Evolutionary conservation across 2,797 vertebrate species (phyloP).

Genomic region (Lycodopsis pacificus): DNA sequence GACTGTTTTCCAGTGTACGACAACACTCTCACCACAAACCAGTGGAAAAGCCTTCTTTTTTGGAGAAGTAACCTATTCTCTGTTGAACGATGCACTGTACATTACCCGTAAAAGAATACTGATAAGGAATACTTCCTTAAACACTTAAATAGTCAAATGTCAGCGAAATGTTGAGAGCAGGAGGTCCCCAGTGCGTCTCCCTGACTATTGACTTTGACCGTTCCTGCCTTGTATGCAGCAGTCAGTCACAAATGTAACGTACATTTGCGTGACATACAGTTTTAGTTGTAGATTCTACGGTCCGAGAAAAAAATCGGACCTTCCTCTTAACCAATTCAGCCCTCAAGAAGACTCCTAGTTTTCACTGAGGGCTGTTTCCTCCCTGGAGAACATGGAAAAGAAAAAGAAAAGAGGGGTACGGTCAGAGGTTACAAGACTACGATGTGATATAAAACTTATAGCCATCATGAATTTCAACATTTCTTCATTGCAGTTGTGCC

Average conservation of each 20-base stretch:
- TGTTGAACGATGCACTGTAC: slow-evolving; percentile 19
- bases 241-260: slow-evolving; percentile 5
- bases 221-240: background rate
- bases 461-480: background rate
- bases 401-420: background rate
- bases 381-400: slow-evolving; percentile 29
- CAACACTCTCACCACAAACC: background rate
- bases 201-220: background rate
- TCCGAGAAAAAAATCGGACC: background rate
- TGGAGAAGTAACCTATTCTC: slow-evolving; percentile 18
- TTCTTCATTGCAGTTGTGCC: background rate
- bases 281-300: background rate
- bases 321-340: background rate
- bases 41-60: slow-evolving; percentile 4
- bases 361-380: background rate
- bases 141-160: slow-evolving; percentile 17
- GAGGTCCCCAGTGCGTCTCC: background rate
- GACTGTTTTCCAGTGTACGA: background rate
- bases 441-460: background rate
- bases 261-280: background rate
- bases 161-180: background rate
- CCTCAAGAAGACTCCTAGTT: background rate
- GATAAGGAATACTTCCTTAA: slow-evolving; percentile 48
- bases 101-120: slow-evolving; percentile 6
- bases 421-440: background rate